These are phyloP conservation scores for Parapristionchus giblindavisi DNA, from an alignment of 2,888 invertebrate species.

Conservation along the genomic window DNA sequence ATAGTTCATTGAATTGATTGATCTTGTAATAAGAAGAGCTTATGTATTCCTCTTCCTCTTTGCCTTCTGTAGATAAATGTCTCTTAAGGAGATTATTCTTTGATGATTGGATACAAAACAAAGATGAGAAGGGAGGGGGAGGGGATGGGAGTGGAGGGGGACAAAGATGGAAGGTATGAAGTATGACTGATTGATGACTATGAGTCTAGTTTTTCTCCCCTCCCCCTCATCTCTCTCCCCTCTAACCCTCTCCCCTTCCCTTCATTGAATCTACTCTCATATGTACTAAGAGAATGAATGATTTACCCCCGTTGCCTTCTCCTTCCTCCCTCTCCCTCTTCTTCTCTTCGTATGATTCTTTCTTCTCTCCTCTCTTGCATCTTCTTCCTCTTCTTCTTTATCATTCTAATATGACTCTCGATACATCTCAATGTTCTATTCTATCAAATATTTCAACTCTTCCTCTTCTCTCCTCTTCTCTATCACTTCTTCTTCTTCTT, in stretches of 20 bases:
- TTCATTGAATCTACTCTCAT: background rate
- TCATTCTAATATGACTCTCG: constrained; percentile 10
- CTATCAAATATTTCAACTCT: constrained; percentile 24
- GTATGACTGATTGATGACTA: too few species aligned
- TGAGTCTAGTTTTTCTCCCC: too few species aligned
- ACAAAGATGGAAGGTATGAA: too few species aligned
- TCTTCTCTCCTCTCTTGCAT: constrained; percentile 24
- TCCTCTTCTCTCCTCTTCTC: background rate
- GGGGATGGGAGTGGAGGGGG: too few species aligned
- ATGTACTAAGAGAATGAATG: background rate
- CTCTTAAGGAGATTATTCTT: too few species aligned
- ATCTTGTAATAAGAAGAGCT: too few species aligned
- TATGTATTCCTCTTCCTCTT: background rate
- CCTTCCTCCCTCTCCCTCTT: constrained; percentile 25
- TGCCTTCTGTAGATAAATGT: background rate
- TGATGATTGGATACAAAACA: too few species aligned
- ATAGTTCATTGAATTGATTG: too few species aligned
- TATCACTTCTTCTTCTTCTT: constrained; percentile 20
- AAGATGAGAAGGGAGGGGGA: too few species aligned
- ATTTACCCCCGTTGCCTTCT: constrained; percentile 19
- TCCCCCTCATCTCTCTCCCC: too few species aligned
- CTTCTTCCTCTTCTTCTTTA: constrained; percentile 10
- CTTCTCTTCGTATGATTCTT: too few species aligned
- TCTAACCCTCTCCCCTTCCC: background rate
- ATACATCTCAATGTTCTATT: constrained; percentile 35